Evolutionary conservation across 2,888 invertebrate species (phyloP).

Genomic region (Epsilonema sp.): DNA sequence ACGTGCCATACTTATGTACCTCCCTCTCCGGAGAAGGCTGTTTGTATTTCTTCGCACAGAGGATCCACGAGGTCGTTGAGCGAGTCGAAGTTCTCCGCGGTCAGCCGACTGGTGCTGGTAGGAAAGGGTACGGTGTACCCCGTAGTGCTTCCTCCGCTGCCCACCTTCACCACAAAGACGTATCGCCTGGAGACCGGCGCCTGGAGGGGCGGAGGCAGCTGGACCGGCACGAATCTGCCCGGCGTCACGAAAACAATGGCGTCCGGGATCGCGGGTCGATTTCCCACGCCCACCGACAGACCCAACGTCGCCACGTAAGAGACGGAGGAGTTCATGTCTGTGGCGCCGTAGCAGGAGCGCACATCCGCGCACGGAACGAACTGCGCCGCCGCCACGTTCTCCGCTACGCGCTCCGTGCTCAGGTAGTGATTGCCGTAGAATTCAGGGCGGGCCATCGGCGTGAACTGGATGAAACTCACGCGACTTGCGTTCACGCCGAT

Average conservation of each 20-base stretch:
- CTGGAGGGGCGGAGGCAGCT: neutral
- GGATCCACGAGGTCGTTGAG: neutral
- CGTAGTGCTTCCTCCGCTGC: neutral
- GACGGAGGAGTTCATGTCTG: neutral
- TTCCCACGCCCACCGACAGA: neutral
- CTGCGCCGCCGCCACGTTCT: neutral
- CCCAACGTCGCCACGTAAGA: neutral
- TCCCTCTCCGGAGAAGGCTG: neutral
- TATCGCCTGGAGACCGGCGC: neutral
- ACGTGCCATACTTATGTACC: no score
- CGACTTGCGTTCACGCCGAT: neutral
- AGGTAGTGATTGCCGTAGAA: neutral
- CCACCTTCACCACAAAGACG: neutral
- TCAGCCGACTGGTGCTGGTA: neutral
- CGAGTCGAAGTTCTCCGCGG: neutral
- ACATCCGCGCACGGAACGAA: neutral
- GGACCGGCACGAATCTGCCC: neutral
- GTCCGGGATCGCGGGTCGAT: neutral
- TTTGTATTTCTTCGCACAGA: neutral
- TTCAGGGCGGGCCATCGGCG: neutral
- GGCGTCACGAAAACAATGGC: neutral
- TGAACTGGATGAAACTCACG: neutral
- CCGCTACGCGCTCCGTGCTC: neutral
- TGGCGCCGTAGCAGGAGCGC: neutral
- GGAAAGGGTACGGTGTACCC: neutral